Conservation (phyloP, 2,888 invertebrate genomes). For the Itoplectis maculator region DNA sequence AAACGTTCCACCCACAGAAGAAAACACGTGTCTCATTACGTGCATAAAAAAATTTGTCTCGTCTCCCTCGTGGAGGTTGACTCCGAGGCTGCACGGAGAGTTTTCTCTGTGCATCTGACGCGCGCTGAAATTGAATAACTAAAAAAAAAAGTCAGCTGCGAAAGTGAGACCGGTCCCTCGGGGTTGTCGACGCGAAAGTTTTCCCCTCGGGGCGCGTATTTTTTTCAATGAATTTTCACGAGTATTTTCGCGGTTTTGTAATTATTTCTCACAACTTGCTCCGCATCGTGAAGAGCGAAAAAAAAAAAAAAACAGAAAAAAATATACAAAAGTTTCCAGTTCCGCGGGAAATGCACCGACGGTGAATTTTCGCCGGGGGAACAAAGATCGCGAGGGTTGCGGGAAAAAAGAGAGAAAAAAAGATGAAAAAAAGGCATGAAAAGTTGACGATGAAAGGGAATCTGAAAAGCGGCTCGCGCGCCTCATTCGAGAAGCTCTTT, state of each 20-base stretch:
- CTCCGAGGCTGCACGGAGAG: too few species aligned
- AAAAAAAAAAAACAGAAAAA: constrained; percentile 2
- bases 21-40: background rate
- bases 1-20: background rate
- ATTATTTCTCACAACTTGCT: background rate
- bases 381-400: constrained; percentile 16
- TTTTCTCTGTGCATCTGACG: too few species aligned
- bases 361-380: background rate
- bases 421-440: background rate
- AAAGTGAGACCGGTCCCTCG: too few species aligned
- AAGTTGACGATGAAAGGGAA: constrained; percentile 11
- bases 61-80: background rate
- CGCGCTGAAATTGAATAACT: background rate
- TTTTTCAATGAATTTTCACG: background rate
- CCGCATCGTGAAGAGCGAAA: background rate
- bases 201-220: background rate
- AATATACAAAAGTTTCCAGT: background rate
- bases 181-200: background rate
- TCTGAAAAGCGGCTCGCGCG: constrained; percentile 26
- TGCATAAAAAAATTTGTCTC: background rate
- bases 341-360: constrained; percentile 2
- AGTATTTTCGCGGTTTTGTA: background rate
- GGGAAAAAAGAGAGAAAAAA: background rate
- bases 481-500: constrained; percentile 4
- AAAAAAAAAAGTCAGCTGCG: background rate